phyloP scores from a whole-genome alignment of 2,888 invertebrate genomes.

The Acanthopleura granulata region DNA sequence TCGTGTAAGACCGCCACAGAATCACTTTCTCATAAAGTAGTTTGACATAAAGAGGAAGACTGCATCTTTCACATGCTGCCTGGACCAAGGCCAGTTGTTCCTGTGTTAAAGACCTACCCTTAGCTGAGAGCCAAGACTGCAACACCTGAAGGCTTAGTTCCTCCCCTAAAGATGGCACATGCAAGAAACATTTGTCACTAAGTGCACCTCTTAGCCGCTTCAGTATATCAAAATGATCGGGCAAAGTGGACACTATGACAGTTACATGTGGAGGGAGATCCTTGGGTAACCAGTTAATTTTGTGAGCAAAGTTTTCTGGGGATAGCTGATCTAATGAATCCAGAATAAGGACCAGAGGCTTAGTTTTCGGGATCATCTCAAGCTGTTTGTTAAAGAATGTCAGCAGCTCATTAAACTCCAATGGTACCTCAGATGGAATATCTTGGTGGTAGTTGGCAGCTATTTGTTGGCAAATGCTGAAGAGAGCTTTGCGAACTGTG shows the following conservation, averaged over 20 bases:
- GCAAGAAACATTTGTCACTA: slow-evolving; percentile 33
- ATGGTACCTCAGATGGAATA: slow-evolving; percentile 36
- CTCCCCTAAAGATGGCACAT: slow-evolving; percentile 40
- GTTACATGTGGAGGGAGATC: slow-evolving; percentile 51
- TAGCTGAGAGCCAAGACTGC: slow-evolving; percentile 40
- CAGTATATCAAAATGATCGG: slow-evolving; percentile 43
- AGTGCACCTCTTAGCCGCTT: slow-evolving; percentile 45
- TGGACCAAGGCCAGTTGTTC: slow-evolving; percentile 49
- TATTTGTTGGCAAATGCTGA: slow-evolving; percentile 55
- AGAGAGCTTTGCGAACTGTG: slow-evolving; percentile 46
- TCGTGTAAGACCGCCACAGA: slow-evolving; percentile 52
- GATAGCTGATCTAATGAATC: slow-evolving; percentile 56
- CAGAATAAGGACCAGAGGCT: slow-evolving; percentile 52
- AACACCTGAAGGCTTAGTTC: slow-evolving; percentile 49
- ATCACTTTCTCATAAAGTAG: slow-evolving; percentile 51
- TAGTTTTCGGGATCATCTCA: slow-evolving; percentile 45
- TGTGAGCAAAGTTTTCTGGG: slow-evolving; percentile 45
- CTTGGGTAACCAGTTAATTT: slow-evolving; percentile 58
- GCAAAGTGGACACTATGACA: slow-evolving; percentile 52
- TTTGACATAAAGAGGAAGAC: slow-evolving; percentile 50
- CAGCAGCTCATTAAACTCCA: slow-evolving; percentile 47
- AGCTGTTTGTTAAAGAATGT: slow-evolving; percentile 45
- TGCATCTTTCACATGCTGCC: slow-evolving; percentile 41
- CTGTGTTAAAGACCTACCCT: slow-evolving; percentile 44
- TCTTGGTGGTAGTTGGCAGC: slow-evolving; percentile 36